Conservation (phyloP, 2,797 vertebrate species). For the Macroramphosus scolopax region DNA sequence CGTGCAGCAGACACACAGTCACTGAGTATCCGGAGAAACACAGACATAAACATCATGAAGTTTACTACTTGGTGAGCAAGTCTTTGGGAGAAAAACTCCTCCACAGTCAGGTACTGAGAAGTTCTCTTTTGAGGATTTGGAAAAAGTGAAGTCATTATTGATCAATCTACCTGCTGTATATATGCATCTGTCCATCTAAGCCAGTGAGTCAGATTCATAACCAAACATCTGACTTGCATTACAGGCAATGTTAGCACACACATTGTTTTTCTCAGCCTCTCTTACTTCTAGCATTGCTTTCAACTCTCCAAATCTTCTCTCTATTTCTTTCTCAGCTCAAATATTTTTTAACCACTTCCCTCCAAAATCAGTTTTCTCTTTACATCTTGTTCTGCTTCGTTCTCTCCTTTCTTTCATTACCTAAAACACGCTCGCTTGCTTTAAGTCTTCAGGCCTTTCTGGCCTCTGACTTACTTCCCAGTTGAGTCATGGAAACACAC, state of each 20-base stretch:
- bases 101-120: too few relatives aligned
- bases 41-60: too few relatives aligned
- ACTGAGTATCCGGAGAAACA: too few relatives aligned
- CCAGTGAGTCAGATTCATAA: conserved; percentile 10
- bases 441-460: conserved; percentile 33
- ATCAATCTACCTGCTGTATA: background rate
- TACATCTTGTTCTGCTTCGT: background rate
- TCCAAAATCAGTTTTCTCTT: background rate
- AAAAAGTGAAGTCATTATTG: background rate
- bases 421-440: background rate
- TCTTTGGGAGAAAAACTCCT: too few relatives aligned
- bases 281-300: too few relatives aligned
- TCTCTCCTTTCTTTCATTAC: conserved; percentile 5
- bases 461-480: conserved; percentile 40
- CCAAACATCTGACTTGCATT: conserved; percentile 56
- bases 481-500: conserved; percentile 50
- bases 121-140: background rate
- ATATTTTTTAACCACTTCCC: background rate
- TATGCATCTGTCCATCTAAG: background rate
- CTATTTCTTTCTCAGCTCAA: too few relatives aligned
- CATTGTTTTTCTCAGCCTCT: background rate
- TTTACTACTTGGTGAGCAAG: too few relatives aligned
- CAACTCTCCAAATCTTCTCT: background rate
- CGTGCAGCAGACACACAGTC: too few relatives aligned
- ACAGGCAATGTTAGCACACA: conserved; percentile 3